A percentile compares a stretch with the other conserved stretches of the same genome.
These are phyloP conservation scores for Gadus macrocephalus DNA, from an alignment of 2,113 vertebrate genomes.

Conservation along the genomic window DNA sequence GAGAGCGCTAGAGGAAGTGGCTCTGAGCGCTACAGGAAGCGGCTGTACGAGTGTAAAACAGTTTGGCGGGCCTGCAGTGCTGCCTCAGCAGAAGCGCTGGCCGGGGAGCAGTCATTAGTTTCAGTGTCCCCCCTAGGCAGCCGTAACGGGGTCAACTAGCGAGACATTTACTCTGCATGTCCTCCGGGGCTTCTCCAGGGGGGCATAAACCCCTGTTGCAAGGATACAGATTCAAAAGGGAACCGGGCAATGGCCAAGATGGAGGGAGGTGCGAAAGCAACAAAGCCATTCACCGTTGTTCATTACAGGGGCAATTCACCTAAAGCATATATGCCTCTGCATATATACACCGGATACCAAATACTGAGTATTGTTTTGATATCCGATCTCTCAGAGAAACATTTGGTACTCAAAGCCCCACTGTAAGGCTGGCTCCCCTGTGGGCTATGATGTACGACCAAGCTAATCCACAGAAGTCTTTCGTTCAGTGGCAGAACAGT, in stretches of 20 bases:
- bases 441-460: too few species aligned
- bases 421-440: too few species aligned
- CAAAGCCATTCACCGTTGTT: conserved; percentile 32
- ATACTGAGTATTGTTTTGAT: too few species aligned
- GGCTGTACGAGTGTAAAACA: conserved; percentile 9
- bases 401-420: too few species aligned
- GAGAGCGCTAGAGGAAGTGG: not conserved
- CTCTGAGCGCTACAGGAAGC: not conserved
- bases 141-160: conserved; percentile 46
- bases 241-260: not conserved
- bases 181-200: conserved; percentile 25
- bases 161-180: conserved; percentile 31
- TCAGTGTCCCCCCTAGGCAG: conserved; percentile 50
- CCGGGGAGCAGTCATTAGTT: conserved; percentile 50
- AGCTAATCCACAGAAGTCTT: too few species aligned
- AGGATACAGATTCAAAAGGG: conserved; percentile 6
- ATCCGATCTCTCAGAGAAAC: too few species aligned
- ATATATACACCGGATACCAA: too few species aligned
- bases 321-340: too few species aligned
- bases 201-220: not conserved
- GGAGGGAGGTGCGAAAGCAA: conserved; percentile 24
- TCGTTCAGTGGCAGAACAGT: too few species aligned
- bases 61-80: not conserved
- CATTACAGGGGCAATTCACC: too few species aligned
- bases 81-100: not conserved